phyloP scores from a whole-genome alignment of 2,113 vertebrate genomes.

The Delphinus delphis region DNA sequence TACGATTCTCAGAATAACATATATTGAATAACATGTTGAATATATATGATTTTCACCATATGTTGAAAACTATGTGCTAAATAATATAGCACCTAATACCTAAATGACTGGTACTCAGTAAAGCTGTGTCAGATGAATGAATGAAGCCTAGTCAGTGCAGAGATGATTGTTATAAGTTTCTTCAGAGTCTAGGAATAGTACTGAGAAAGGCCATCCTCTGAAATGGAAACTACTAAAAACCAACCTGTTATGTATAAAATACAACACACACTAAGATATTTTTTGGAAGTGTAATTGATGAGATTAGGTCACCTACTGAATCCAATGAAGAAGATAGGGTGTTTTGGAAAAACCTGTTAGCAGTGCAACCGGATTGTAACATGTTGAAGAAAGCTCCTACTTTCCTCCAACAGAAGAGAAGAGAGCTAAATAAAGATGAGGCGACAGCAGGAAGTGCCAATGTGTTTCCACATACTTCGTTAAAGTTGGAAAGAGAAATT shows the following conservation, averaged over 20 bases:
- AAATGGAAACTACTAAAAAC: not conserved
- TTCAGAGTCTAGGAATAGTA: not conserved
- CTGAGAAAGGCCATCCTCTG: not conserved
- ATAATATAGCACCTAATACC: not conserved
- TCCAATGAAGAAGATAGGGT: conserved; percentile 9
- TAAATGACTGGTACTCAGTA: not conserved
- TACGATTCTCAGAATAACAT: not conserved
- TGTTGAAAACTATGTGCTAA: not conserved
- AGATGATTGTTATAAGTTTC: not conserved
- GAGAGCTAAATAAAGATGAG: not conserved
- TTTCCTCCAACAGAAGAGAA: not conserved
- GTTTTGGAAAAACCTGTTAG: conserved; percentile 5
- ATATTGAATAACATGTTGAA: not conserved
- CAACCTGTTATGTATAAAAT: not conserved
- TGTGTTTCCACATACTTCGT: not conserved
- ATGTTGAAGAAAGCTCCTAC: not conserved
- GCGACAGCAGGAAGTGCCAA: not conserved
- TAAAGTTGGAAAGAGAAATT: not conserved
- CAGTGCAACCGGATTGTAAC: not conserved
- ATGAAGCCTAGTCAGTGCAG: not conserved
- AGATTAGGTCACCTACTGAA: conserved; percentile 1
- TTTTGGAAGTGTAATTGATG: not conserved
- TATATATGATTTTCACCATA: not conserved
- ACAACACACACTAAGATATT: not conserved
- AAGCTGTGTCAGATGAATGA: not conserved